These are phyloP conservation scores for Taxidea taxus DNA, from an alignment of 2,113 vertebrate genomes.

Conservation along the genomic window DNA sequence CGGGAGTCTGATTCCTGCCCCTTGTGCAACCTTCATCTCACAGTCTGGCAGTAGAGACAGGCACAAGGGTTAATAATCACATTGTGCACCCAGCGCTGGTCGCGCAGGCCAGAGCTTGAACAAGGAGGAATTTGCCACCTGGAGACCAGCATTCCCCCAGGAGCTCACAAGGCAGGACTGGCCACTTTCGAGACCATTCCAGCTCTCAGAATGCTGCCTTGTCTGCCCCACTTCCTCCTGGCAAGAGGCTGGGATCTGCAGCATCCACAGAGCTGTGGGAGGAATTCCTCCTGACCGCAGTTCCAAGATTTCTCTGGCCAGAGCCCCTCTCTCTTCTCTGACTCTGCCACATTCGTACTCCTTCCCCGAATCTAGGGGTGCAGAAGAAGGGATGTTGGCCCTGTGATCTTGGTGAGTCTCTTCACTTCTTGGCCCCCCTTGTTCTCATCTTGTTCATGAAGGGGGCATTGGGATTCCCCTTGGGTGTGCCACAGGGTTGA, in stretches of 20 bases:
- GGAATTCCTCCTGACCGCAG: not conserved
- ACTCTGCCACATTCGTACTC: not conserved
- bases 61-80: too few relatives aligned
- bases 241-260: not conserved
- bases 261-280: not conserved
- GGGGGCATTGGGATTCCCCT: not conserved
- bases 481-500: not conserved
- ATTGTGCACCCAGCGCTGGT: fast-evolving
- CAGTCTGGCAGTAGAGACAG: not conserved
- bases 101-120: not conserved
- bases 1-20: not conserved
- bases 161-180: not conserved
- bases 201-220: not conserved
- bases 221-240: not conserved
- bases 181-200: not conserved
- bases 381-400: not conserved
- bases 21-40: not conserved
- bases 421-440: not conserved
- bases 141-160: not conserved
- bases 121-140: not conserved
- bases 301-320: not conserved
- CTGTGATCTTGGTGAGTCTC: not conserved
- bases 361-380: not conserved
- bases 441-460: not conserved
- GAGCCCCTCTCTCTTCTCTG: not conserved